Base-by-base conservation (phyloP, 2,797 vertebrate genomes). In the Gouania willdenowi region DNA sequence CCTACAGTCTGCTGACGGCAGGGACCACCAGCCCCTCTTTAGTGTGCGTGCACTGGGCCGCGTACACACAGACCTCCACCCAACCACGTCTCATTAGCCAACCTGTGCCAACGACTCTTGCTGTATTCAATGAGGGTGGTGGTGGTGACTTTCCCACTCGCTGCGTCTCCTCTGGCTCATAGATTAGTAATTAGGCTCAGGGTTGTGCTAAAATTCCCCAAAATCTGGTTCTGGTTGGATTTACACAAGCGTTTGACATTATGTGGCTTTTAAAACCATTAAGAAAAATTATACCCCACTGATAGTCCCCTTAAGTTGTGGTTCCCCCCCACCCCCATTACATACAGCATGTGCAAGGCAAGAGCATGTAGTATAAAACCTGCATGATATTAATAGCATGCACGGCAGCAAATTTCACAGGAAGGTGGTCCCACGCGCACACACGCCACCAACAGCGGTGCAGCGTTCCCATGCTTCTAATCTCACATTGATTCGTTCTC, bases 221-320 rank as follows among this genome's bases (percentile, higher is more conserved):
- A 53, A 67, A 54, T 68, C 74, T 85, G 83, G 79, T 84, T 84
- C 52, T 79, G 69, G 72, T 83, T 66, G 58, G 71, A 77, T 83
- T 84, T 84, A 86, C 72, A 83, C 78, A 85, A 86, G 77, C 77
- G 67, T 77, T 76, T 57, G 6, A 79, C 79, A 82, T 87, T 75
- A 62, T 84, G 83, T 77, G 78, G 84, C 70, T 81, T 83, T 75
- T 43, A 77, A 69, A 83, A 83, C 80, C 83, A 79, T 88, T 86
- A 86, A 70, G 68, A 80, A 81, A 86, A 84, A 87, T 83, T 78
- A 86, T 80, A 77, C 77, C 77, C 78, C 71, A 73, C 71, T 75
- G 80, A 84, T 83, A 79, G 76, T 41, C 63, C 72, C 46, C 82
- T 75, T 78, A 77, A 81, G 68, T 83, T 87, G 83, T 78, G 84